Evolutionary conservation across 2,797 vertebrate genomes (phyloP).

Genomic region (Pangasius mekongensis): DNA sequence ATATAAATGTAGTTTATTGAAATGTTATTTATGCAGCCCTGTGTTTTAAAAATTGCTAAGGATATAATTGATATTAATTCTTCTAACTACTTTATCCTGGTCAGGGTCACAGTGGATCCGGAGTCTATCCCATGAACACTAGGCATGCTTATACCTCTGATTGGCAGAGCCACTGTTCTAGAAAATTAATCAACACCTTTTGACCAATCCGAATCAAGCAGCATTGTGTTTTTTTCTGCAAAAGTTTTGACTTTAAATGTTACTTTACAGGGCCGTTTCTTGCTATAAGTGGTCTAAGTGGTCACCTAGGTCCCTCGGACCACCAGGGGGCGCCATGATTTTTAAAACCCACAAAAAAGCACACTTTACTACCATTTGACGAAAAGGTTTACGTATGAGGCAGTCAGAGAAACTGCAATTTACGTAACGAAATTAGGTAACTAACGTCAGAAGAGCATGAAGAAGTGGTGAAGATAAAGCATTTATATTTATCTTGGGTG

Average conservation of each 20-base stretch:
- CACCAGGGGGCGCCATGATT: neutral
- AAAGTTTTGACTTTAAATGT: neutral
- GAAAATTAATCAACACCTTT: neutral
- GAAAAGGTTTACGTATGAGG: neutral
- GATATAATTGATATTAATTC: neutral
- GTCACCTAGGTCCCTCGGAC: neutral
- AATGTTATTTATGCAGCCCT: neutral
- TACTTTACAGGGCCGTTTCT: neutral
- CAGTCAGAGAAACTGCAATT: neutral
- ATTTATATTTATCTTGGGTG: no score
- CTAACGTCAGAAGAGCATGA: neutral
- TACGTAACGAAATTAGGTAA: neutral
- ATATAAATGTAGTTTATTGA: neutral
- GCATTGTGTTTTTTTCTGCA: neutral
- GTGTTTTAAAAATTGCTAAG: neutral
- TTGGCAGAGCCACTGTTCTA: neutral
- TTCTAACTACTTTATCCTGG: neutral
- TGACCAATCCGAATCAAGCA: neutral
- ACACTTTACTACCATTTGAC: neutral
- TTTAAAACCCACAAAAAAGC: neutral
- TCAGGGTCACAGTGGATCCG: neutral
- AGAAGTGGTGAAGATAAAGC: no score
- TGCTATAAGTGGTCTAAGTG: no score
- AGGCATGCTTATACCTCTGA: neutral
- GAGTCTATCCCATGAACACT: neutral